Percentiles rank a stretch among this genome's conserved stretches.
Evolutionary conservation across 1,140 invertebrate species (phyloP).

Genomic region (Calosoma granatense): DNA sequence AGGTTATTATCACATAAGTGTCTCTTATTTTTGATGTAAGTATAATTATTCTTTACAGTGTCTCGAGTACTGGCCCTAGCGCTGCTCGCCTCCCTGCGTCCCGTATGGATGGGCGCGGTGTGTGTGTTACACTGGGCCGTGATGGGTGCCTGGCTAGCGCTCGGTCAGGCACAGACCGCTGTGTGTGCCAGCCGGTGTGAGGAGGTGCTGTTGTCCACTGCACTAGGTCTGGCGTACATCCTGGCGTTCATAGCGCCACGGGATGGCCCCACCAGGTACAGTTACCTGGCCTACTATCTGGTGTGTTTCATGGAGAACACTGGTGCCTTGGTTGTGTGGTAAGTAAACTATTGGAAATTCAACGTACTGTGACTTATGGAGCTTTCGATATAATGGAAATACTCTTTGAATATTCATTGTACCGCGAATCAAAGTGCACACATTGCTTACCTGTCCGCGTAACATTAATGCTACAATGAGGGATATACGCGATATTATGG

Average conservation of each 20-base stretch:
- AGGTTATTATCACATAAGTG: too few species aligned
- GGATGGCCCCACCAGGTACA: constrained; percentile 37
- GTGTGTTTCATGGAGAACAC: constrained; percentile 41
- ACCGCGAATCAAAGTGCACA: too few species aligned
- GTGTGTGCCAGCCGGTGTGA: constrained; percentile 37
- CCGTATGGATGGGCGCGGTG: constrained; percentile 34
- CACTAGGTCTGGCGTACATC: constrained; percentile 36
- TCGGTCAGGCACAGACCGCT: constrained; percentile 31
- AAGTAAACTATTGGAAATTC: too few species aligned
- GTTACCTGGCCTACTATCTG: constrained; percentile 38
- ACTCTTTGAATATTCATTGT: too few species aligned
- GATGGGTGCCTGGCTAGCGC: constrained; percentile 34
- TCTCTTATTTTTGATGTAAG: too few species aligned
- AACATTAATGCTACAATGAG: too few species aligned
- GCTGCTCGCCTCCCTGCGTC: constrained; percentile 31
- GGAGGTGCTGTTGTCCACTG: constrained; percentile 34
- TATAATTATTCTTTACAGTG: constrained; percentile 28
- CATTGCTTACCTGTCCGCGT: too few species aligned
- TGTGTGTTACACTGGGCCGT: constrained; percentile 33
- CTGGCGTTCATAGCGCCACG: constrained; percentile 38
- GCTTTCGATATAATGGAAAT: background rate
- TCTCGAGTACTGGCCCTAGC: constrained; percentile 33
- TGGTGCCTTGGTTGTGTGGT: constrained; percentile 38
- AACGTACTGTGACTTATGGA: background rate
- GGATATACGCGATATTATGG: too few species aligned